Base-by-base conservation (phyloP, 1,140 invertebrate species). In the Drosophila biarmipes region DNA sequence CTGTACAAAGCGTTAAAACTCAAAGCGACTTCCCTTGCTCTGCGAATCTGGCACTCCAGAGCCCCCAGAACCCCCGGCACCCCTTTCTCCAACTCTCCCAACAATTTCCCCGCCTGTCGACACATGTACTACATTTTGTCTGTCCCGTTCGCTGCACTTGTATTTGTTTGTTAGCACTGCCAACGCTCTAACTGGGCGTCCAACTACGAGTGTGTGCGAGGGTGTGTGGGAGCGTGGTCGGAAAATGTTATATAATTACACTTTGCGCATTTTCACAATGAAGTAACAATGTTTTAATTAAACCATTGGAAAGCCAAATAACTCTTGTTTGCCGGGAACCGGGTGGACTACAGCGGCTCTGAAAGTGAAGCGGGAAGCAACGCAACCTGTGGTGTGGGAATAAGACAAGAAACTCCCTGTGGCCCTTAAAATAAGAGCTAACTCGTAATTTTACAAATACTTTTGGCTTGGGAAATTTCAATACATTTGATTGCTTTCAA, bases 231-330 rank as follows among this genome's bases (percentile, higher is more conserved):
- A 49, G 45, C 62, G 51, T 86, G 82, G 75, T 73, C 79, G 75
- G 72, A 69, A 87, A 87, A 82, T 79, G 86, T 87, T 87, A 89
- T 87, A 87, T 87, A 87, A 87, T 87, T 87, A 87, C 84, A 84
- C 84, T 87, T 82, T 87, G 75, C 84, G 79, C 80, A 87, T 87
- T 87, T 87, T 82, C 84, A 89, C 84, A 87, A 87, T 87, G 84
- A 87, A 87, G 84, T 87, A 89, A 87, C 84, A 87, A 87, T 87
- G 84, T 87, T 87, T 87, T 87, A 87, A 87, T 87, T 87, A 87
- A 87, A 87, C 84, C 84, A 84, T 87, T 87, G 75, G 75, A 87
- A 82, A 79, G 79, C 84, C 84, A 89, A 87, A 87, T 87, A 87
- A 87, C 84, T 87, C 84, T 79, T 84, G 82, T 78, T 71, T 89